Evolutionary conservation across 23 tunicate species (phyloP).

Genomic region (Botrylloides violaceus): DNA sequence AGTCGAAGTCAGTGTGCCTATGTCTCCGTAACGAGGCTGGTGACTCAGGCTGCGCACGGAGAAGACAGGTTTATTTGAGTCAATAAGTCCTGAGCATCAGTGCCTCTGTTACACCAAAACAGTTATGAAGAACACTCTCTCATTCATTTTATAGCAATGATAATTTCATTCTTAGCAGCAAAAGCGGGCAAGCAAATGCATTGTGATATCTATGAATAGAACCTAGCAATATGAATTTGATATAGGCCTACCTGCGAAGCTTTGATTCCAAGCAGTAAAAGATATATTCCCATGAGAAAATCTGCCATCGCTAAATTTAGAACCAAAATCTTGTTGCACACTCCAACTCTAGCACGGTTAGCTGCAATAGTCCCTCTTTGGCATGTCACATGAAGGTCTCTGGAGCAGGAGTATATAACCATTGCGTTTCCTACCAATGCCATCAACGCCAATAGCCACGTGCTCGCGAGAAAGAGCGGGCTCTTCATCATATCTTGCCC

Average conservation of each 20-base stretch:
- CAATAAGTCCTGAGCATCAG: no score
- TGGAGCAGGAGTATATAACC: slow-evolving; percentile 22
- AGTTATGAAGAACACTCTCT: no score
- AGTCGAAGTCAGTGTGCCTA: no score
- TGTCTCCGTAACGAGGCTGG: no score
- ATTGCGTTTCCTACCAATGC: slow-evolving; percentile 45
- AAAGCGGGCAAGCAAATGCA: no score
- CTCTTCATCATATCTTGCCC: slow-evolving; percentile 28
- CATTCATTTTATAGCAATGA: no score
- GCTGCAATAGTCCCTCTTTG: slow-evolving; percentile 18
- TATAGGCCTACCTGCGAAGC: slow-evolving; percentile 2
- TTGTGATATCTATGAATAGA: no score
- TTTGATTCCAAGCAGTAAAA: slow-evolving; percentile 26
- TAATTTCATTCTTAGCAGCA: no score
- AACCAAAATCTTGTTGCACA: slow-evolving; percentile 62
- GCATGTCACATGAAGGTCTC: slow-evolving; percentile 18
- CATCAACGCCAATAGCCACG: slow-evolving; percentile 44
- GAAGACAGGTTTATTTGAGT: no score
- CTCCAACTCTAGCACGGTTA: slow-evolving; percentile 27
- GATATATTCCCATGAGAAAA: slow-evolving; percentile 68
- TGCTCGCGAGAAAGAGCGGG: not conserved
- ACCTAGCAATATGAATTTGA: no score
- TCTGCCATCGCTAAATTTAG: slow-evolving; percentile 52
- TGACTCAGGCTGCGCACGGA: no score
- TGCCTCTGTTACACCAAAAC: no score